Evolutionary conservation across 2,797 vertebrate genomes (phyloP).

Genomic region (Numenius phaeopus): DNA sequence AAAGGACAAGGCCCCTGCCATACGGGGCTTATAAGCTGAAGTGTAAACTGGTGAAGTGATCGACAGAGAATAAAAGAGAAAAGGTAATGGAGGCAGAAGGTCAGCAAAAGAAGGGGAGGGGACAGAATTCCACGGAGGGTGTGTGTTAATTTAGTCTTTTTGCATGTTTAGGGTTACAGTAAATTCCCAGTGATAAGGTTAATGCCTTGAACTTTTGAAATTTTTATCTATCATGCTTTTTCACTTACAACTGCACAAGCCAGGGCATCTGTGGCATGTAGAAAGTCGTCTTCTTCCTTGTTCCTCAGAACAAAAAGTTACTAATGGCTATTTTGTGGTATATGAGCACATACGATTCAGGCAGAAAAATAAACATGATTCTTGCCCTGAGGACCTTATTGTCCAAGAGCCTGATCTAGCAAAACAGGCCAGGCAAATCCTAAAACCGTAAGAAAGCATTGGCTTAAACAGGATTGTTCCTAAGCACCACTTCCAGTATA

Average conservation of each 20-base stretch:
- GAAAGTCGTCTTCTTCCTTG: neutral
- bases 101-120: neutral
- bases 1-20: neutral
- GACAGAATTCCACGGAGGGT: neutral
- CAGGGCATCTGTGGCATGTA: neutral
- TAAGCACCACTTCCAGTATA: neutral
- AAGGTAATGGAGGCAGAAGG: neutral
- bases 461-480: neutral
- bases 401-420: slow-evolving; percentile 11
- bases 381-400: slow-evolving; percentile 2
- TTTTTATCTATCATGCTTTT: neutral
- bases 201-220: neutral
- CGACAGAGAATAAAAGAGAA: neutral
- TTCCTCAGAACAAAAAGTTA: neutral
- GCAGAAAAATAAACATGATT: slow-evolving; percentile 29
- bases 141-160: neutral
- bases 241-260: neutral
- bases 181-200: neutral
- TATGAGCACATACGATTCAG: neutral
- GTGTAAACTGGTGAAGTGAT: neutral
- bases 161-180: neutral
- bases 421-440: slow-evolving; percentile 16
- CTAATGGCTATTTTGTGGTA: neutral
- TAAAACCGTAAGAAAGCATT: neutral
- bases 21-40: neutral